phyloP scores from a whole-genome alignment of 2,797 vertebrate species.

The Bufotes viridis region DNA sequence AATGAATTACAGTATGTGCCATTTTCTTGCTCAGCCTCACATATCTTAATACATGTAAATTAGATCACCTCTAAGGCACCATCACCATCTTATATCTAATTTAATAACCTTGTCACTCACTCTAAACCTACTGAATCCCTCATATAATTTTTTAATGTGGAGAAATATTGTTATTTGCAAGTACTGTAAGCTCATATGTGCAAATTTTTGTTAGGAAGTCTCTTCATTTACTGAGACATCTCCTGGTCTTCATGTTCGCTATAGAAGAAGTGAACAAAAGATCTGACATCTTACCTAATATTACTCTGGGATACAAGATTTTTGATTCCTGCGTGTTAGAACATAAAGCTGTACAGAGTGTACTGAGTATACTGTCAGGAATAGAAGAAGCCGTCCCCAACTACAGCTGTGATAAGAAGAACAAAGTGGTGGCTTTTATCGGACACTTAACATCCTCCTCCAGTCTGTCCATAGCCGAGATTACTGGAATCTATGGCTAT shows the following conservation, averaged over 20 bases:
- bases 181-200: too few species aligned
- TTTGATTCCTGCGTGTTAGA: not conserved
- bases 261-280: slow-evolving; percentile 7
- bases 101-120: too few species aligned
- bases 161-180: too few species aligned
- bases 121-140: too few species aligned
- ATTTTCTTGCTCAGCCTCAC: too few species aligned
- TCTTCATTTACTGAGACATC: not conserved
- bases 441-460: not conserved
- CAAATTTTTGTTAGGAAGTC: too few species aligned
- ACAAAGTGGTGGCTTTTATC: slow-evolving; percentile 17
- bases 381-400: not conserved
- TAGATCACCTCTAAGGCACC: too few species aligned
- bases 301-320: not conserved
- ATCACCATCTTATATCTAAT: too few species aligned
- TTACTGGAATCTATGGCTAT: slow-evolving; percentile 7
- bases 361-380: not conserved
- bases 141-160: too few species aligned
- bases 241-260: slow-evolving; percentile 14
- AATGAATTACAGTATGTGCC: too few species aligned
- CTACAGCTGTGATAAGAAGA: not conserved
- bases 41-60: too few species aligned
- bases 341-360: slow-evolving; percentile 7
- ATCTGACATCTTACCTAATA: not conserved
- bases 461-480: not conserved